phyloP scores from a whole-genome alignment of 2,113 vertebrate species.

The Poicephalus gulielmi region DNA sequence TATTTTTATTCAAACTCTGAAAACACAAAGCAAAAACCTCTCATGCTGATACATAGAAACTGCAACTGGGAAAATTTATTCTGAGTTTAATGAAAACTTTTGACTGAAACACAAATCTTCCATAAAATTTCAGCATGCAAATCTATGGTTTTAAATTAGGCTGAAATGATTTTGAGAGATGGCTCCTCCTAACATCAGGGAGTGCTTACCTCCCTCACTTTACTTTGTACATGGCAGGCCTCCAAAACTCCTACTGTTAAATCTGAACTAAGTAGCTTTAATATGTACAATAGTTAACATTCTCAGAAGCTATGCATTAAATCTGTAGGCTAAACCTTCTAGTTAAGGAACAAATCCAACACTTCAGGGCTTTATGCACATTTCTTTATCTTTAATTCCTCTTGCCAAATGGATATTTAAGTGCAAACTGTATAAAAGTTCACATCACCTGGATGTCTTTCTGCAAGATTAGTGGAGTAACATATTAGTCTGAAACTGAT shows the following conservation, averaged over 20 bases:
- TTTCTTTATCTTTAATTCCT: conserved; percentile 40
- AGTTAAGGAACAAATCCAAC: conserved; percentile 8
- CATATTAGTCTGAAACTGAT: conserved; percentile 16
- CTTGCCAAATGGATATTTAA: conserved; percentile 17
- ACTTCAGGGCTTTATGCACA: background rate
- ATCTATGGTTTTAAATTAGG: conserved; percentile 5
- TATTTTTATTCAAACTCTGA: background rate
- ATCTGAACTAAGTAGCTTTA: conserved; percentile 60
- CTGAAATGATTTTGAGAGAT: conserved; percentile 36
- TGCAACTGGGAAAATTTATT: background rate
- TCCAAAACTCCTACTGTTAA: conserved; percentile 56
- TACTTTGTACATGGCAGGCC: conserved; percentile 39
- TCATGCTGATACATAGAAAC: background rate
- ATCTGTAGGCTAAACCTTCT: conserved; percentile 16
- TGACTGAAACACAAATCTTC: background rate
- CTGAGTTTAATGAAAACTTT: conserved; percentile 7
- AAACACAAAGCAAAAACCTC: background rate
- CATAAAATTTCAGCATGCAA: background rate
- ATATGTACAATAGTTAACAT: conserved; percentile 54
- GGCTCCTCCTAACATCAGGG: background rate
- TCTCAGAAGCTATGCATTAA: conserved; percentile 46
- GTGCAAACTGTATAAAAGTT: conserved; percentile 21
- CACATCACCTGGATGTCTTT: conserved; percentile 24
- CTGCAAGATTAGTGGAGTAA: conserved; percentile 40
- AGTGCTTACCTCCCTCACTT: conserved; percentile 36